Conservation (phyloP, 2,797 vertebrate species). For the Podargus strigoides region DNA sequence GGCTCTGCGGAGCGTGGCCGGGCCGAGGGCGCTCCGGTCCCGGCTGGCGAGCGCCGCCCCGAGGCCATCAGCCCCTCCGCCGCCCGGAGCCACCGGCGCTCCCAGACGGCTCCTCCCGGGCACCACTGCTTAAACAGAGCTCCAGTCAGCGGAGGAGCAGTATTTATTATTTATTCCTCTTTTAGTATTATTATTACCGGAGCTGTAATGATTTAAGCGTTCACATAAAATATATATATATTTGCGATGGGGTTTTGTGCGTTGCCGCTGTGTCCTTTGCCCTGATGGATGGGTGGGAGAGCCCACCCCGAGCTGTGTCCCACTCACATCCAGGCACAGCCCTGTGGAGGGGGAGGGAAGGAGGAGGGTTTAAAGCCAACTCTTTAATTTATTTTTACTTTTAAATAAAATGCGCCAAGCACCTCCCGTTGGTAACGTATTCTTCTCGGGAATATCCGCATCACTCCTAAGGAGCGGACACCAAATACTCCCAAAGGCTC, state of each 20-base stretch:
- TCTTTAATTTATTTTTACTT: neutral
- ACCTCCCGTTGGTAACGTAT: neutral
- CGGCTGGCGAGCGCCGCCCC: slow-evolving; percentile 79
- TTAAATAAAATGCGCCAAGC: neutral
- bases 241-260: neutral
- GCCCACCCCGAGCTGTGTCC: neutral
- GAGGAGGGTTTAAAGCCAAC: neutral
- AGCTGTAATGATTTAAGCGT: neutral
- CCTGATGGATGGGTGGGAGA: neutral
- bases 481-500: neutral
- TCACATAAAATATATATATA: neutral
- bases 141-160: neutral
- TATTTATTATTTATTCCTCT: neutral
- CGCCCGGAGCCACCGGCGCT: neutral
- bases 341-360: neutral
- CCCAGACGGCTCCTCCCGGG: neutral
- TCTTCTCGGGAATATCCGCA: neutral
- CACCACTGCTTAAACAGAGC: neutral
- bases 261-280: neutral
- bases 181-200: neutral
- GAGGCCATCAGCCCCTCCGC: slow-evolving; percentile 64
- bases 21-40: neutral
- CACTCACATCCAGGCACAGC: neutral
- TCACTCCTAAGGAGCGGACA: neutral
- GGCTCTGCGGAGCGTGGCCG: neutral